Conservation (phyloP, 2,888 invertebrate species). For the Sericinus montela region DNA sequence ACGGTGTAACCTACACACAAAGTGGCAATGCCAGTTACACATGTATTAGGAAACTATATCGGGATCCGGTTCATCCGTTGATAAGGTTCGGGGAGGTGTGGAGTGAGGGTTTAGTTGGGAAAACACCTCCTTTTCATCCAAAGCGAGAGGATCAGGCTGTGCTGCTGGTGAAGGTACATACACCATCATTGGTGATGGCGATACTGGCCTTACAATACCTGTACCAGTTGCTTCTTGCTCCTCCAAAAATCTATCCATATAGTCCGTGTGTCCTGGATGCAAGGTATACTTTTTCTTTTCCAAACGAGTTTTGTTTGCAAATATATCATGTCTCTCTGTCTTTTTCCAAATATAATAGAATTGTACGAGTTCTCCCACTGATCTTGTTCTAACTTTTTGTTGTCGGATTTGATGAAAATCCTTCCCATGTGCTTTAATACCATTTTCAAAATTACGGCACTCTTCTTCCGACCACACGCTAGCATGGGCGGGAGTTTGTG, state of each 20-base stretch:
- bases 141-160: conserved; percentile 67
- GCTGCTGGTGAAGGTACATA: conserved; percentile 58
- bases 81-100: conserved; percentile 54
- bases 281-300: conserved; percentile 96
- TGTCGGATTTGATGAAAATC: conserved; percentile 97
- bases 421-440: conserved; percentile 95
- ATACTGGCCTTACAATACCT: conserved; percentile 72
- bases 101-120: conserved; percentile 64
- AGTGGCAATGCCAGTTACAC: conserved; percentile 46
- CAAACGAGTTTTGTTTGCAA: conserved; percentile 91
- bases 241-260: conserved; percentile 95
- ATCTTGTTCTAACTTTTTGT: conserved; percentile 95
- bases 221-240: conserved; percentile 89
- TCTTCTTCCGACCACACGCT: conserved; percentile 98
- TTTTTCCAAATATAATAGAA: conserved; percentile 99
- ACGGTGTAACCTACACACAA: conserved; percentile 49
- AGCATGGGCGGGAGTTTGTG: conserved; percentile 83
- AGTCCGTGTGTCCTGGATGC: conserved; percentile 95
- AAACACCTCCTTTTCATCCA: conserved; percentile 73
- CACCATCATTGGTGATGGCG: conserved; percentile 83
- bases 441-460: conserved; percentile 97
- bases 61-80: conserved; percentile 66
- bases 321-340: conserved; percentile 96
- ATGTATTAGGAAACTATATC: conserved; percentile 67
- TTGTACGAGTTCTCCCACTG: conserved; percentile 97